phyloP scores from a whole-genome alignment of 2,888 invertebrate genomes.

The Phymatocera aterrima region DNA sequence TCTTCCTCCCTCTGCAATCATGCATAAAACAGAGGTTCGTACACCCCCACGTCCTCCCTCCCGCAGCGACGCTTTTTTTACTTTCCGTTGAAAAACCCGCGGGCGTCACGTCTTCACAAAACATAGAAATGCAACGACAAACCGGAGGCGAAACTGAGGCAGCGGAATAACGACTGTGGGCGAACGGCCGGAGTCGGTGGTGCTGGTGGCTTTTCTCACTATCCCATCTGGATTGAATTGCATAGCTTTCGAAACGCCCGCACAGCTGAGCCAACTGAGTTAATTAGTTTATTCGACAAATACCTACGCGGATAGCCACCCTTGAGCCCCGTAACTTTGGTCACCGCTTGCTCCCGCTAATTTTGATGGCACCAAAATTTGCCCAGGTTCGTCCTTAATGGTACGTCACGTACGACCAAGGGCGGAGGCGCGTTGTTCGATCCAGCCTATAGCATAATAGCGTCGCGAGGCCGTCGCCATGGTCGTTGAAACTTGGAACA shows the following conservation, averaged over 20 bases:
- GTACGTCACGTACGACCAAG: conserved; percentile 25
- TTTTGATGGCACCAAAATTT: conserved; percentile 35
- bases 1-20: conserved; percentile 43
- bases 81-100: background rate
- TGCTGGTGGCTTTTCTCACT: conserved; percentile 26
- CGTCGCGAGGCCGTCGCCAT: conserved; percentile 21
- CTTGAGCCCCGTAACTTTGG: conserved; percentile 21
- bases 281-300: conserved; percentile 40
- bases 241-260: conserved; percentile 19
- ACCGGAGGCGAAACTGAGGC: background rate
- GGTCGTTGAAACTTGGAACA: conserved; percentile 12
- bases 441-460: background rate
- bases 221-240: conserved; percentile 43
- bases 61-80: no score
- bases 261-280: conserved; percentile 38
- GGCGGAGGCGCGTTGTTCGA: background rate
- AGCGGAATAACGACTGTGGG: conserved; percentile 20
- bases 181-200: background rate
- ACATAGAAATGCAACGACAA: conserved; percentile 29
- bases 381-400: conserved; percentile 12
- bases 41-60: conserved; percentile 6
- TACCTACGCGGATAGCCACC: conserved; percentile 15
- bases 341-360: conserved; percentile 20
- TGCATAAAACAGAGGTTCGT: conserved; percentile 45
- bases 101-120: conserved; percentile 3